Base-by-base conservation (phyloP, 2,888 invertebrate species). In the Lycophotia porphyrea region DNA sequence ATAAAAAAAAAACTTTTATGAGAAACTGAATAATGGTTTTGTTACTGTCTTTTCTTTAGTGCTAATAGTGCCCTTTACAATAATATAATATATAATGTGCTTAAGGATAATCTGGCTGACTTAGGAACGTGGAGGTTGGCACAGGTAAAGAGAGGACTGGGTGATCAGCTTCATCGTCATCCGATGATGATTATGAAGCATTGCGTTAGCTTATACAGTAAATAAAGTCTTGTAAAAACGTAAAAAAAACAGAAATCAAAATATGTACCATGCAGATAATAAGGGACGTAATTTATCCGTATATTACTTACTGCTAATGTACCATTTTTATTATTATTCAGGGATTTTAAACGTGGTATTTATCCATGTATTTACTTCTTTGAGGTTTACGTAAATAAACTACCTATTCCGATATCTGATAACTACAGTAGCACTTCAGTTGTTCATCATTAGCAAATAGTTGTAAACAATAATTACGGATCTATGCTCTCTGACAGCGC, bases 391-490 rank as follows among this genome's bases (percentile, higher is more conserved):
- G 1, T 13, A 52, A 24, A n/a, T 13, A 5, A 52, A 52, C n/a
- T 13, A 52, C 52, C 15, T 42, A 4, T 15, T 13, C 42, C 42
- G 42, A 52, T n/a, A 4, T 52, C 52, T 55, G n/a, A 13, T 15
- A 34, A 52, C 78, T 66, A 47, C 55, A n/a, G 44, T 39, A 9
- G 11, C n/a, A 58, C 5, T 27, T 9, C 49, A 11, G 24, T n/a
- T 52, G 49, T n/a, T 52, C 18, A 39, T 78, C 21, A 24, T 61
- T 68, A 44, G 24, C 47, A 49, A 49, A 24, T 13, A 27, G 18
- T 31, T 60, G 47, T 64, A 34, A 76, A 18, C 18, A 69, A 63
- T 44, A 15, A 44, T 65, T 66, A 21, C 15, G n/a, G 11, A 44
- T 36, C 4, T 65, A 27, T 65, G 47, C 34, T 31, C 34, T 49